Conservation (phyloP, 2,113 vertebrate genomes). For the Noturus placidus region DNA sequence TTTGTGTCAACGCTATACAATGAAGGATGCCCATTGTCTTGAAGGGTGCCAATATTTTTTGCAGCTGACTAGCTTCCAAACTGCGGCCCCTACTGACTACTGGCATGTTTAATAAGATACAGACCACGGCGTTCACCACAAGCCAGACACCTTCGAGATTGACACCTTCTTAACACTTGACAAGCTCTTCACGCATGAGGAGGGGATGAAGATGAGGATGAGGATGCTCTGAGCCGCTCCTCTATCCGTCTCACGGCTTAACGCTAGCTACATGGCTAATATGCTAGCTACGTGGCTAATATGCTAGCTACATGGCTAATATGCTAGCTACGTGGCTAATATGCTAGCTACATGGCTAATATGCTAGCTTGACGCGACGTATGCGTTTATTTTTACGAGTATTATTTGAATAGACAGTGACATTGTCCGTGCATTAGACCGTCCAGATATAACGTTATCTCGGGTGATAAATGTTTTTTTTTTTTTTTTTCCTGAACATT, state of each 20-base stretch:
- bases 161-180: too few relatives aligned
- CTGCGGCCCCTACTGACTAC: slow-evolving; percentile 19
- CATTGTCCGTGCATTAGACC: background rate
- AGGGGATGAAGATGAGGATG: too few relatives aligned
- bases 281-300: background rate
- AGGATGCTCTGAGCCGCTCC: background rate
- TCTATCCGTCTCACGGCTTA: background rate
- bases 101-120: slow-evolving; percentile 22
- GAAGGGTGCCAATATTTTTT: slow-evolving; percentile 5
- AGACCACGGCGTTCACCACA: slow-evolving; percentile 28
- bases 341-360: background rate
- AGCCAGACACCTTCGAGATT: background rate
- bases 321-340: background rate
- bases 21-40: background rate
- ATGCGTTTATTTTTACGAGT: background rate
- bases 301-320: background rate
- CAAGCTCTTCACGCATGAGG: too few relatives aligned
- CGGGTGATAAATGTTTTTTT: background rate
- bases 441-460: background rate
- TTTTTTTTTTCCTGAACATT: background rate
- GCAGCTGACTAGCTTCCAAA: background rate
- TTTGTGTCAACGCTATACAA: background rate
- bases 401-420: background rate
- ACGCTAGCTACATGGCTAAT: background rate
- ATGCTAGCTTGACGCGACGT: background rate